Conservation (phyloP, 2,113 vertebrate species). For the Heliornis fulica region DNA sequence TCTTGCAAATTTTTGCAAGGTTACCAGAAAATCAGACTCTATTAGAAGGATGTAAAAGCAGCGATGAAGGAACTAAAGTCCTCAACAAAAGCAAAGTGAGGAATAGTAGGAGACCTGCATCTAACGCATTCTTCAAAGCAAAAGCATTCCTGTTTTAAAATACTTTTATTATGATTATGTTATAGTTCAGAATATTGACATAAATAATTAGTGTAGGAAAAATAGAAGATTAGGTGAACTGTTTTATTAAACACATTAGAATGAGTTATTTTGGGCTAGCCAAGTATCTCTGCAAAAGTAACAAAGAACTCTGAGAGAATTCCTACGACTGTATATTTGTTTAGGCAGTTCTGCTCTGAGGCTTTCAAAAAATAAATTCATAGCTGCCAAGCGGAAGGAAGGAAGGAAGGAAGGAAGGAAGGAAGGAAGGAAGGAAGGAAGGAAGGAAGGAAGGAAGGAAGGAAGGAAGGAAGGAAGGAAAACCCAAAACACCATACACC, state of each 20-base stretch:
- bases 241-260: background rate
- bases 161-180: background rate
- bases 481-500: too few relatives aligned
- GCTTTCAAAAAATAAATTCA: background rate
- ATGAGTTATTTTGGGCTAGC: background rate
- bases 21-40: background rate
- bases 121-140: background rate
- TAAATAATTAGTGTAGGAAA: background rate
- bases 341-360: background rate
- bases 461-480: too few relatives aligned
- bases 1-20: background rate
- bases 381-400: too few relatives aligned
- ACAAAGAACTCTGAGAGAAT: background rate
- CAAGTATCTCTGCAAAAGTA: background rate
- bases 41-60: background rate
- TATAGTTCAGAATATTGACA: background rate
- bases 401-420: too few relatives aligned
- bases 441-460: too few relatives aligned
- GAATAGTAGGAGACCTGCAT: background rate
- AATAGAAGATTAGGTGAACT: background rate
- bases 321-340: background rate
- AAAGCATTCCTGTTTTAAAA: background rate
- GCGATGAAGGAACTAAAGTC: background rate
- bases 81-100: background rate
- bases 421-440: too few relatives aligned